Base-by-base conservation (phyloP, 2,888 invertebrate genomes). In the Camponotus fellah region DNA sequence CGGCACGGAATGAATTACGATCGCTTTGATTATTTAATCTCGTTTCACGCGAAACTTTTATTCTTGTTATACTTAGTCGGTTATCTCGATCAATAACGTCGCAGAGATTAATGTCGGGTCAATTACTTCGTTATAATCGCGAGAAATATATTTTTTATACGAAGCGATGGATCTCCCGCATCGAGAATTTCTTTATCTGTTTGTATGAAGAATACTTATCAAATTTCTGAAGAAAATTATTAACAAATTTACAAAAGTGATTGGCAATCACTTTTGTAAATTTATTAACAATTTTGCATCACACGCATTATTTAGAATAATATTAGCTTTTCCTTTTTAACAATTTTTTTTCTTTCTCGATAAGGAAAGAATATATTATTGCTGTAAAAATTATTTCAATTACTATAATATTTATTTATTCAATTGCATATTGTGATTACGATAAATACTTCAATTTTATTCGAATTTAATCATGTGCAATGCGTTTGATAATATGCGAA, bases 161-260 rank as follows among this genome's bases (percentile, higher is more conserved):
- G 32, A 26, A 60, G 8, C 32, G 32, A 74, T 71, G 0, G 8
- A 53, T 10, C 12, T 58, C n/a, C 17, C 21, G 5, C 43, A 26
- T 26, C 14, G 46, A n/a, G 66, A 75, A 32, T 60, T 46, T 34
- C 14, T n/a, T 65, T 46, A 75, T 75, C 21, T 75, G 0, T 34
- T 0, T 32, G 14, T 43, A 46, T 65, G 34, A 34, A n/a, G 21
- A 75, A 75, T 46, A 46, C n/a, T 75, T 75, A 46, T 75, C 46
- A 3, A n/a, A 34, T 75, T 46, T 65, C 32, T 40, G 34, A 65
- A 46, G 46, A 34, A 75, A 65, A 34, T 34, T 74, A 10, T n/a
- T 9, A 21, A 9, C n/a, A 74, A 43, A 74, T n/a, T 64, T 66
- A 34, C 5, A 12, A 46, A 65, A 75, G 14, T 46, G n/a, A 12